These are phyloP conservation scores for Octopus bimaculoides DNA, from an alignment of 1,140 invertebrate genomes.

Conservation along the genomic window DNA sequence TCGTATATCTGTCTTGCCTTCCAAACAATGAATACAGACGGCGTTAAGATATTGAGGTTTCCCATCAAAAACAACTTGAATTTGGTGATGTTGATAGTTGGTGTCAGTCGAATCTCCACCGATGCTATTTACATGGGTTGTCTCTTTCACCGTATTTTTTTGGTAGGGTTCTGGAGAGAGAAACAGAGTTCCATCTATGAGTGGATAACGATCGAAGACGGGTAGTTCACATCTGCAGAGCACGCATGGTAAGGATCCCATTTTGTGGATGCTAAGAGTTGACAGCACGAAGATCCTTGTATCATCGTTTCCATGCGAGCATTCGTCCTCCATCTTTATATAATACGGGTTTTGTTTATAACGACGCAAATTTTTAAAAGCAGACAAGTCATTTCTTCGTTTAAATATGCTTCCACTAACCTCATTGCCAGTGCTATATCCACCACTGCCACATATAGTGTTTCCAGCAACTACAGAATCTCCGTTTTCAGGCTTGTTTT, in stretches of 20 bases:
- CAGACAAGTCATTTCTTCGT: constrained; percentile 86
- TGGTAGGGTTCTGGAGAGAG: constrained; percentile 70
- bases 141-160: neutral
- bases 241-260: constrained; percentile 60
- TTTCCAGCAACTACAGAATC: constrained; percentile 60
- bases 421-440: neutral
- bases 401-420: constrained; percentile 51
- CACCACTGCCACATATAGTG: neutral
- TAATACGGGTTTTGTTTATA: constrained; percentile 91
- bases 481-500: constrained; percentile 75
- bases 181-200: constrained; percentile 97
- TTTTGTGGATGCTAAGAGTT: constrained; percentile 45
- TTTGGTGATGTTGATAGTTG: constrained; percentile 16
- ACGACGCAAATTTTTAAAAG: constrained; percentile 88
- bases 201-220: constrained; percentile 94
- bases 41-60: constrained; percentile 86
- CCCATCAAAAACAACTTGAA: constrained; percentile 71
- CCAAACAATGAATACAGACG: constrained; percentile 88
- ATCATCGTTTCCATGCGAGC: constrained; percentile 95
- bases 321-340: constrained; percentile 89
- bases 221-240: constrained; percentile 84
- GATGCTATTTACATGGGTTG: neutral
- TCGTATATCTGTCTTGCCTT: constrained; percentile 76
- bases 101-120: neutral
- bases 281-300: constrained; percentile 63